These are phyloP conservation scores for Selenia dentaria DNA, from an alignment of 2,888 invertebrate genomes.

Conservation along the genomic window DNA sequence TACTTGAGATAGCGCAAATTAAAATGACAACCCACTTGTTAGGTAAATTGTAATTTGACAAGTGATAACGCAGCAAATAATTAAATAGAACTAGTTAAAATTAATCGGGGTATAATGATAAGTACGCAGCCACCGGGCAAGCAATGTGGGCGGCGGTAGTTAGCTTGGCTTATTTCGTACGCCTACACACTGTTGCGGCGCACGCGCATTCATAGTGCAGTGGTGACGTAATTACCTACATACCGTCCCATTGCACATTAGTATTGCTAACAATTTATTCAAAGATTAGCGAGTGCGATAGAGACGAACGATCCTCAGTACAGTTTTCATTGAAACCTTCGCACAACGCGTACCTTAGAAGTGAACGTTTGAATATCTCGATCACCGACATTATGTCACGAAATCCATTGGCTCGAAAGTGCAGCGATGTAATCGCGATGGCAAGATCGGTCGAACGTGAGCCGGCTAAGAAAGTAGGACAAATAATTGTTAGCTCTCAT, in stretches of 20 bases:
- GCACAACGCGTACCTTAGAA: slow-evolving; percentile 22
- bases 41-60: too few relatives aligned
- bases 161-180: slow-evolving; percentile 36
- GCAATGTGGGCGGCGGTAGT: slow-evolving; percentile 41
- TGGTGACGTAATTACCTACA: slow-evolving; percentile 58
- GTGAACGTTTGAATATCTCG: slow-evolving; percentile 25
- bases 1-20: too few relatives aligned
- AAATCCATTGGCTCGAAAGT: slow-evolving; percentile 54
- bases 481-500: slow-evolving; percentile 69
- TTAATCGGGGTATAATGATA: slow-evolving; percentile 31
- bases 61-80: too few relatives aligned
- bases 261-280: slow-evolving; percentile 36
- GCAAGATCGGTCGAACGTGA: slow-evolving; percentile 44
- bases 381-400: slow-evolving; percentile 54
- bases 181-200: slow-evolving; percentile 42
- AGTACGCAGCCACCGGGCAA: slow-evolving; percentile 38
- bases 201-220: slow-evolving; percentile 37
- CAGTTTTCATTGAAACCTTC: slow-evolving; percentile 27
- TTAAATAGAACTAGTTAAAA: slow-evolving; percentile 24
- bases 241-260: slow-evolving; percentile 48
- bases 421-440: slow-evolving; percentile 50
- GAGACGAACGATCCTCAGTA: slow-evolving; percentile 26
- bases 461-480: slow-evolving; percentile 65
- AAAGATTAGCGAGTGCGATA: slow-evolving; percentile 29
- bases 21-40: too few relatives aligned